Evolutionary conservation across 1,140 invertebrate species (phyloP), one percentile per base, ranked within the genome.

Genomic region (Pseudomyrmex cubaensis): DNA sequence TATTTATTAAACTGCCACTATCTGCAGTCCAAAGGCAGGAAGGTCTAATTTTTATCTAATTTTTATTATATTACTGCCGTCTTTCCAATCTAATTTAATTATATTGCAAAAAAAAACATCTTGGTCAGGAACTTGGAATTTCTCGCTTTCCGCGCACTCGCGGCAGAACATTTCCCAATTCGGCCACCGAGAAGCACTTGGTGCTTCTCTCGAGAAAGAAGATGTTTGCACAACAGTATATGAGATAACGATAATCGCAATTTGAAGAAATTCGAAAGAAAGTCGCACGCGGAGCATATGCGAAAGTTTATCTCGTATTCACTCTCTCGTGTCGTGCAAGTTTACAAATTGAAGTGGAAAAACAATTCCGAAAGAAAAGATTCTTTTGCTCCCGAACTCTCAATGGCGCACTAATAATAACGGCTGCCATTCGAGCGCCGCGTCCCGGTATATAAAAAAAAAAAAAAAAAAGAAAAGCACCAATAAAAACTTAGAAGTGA

Each of bases 251-350:
- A 35, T 72, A 10, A 72, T 35, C 10, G 12, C 52, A 50, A 62
- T 48, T 48, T 8, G 3, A 61, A 46, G 61, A 57, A 74, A 74
- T 61, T 75, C 17, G 5, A 63, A 63, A 22, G 15, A 63, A 50
- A 75, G 12, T 74, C 13, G 9, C 17, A 25, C 20, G 17, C 12
- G 12, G 10, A 75, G 20, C 17, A 48, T 25, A 75, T 10, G 35
- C 9, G 15, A 50, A 10, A 75, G 48, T 63, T 25, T 50, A 63
- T 48, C 9, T 9, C 2, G 25, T 25, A 63, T 63, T 75, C 44
- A 50, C 5, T 63, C 22, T 2, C 63, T 35, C 5, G 57, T n/a
- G 25, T 75, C 13, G 2, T 15, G 13, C 25, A 17, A 7, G 20
- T 17, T 25, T 75, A 70, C 15, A 70, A 70, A 70, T 56, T 56